phyloP scores from a whole-genome alignment of 2,113 vertebrate species.

The Girardinichthys multiradiatus region DNA sequence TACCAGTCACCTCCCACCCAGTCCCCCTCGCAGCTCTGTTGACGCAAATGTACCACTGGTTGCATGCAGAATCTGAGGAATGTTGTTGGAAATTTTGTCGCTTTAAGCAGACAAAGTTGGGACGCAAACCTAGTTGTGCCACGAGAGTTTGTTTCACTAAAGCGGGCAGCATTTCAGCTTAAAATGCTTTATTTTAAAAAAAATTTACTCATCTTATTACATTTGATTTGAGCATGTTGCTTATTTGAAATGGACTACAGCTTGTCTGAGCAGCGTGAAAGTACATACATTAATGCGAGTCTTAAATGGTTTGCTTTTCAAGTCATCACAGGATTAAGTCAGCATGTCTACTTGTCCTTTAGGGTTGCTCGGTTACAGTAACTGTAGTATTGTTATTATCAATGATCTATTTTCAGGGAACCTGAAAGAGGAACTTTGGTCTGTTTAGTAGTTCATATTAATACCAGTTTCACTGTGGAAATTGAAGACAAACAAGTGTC shows the following conservation, averaged over 20 bases:
- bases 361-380: slow-evolving; percentile 27
- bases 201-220: slow-evolving; percentile 10
- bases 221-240: neutral
- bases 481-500: slow-evolving; percentile 31
- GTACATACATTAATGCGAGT: slow-evolving; percentile 36
- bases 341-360: slow-evolving; percentile 22
- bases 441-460: slow-evolving; percentile 21
- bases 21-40: slow-evolving; percentile 61
- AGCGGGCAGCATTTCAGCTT: neutral
- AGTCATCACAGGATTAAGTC: slow-evolving; percentile 41
- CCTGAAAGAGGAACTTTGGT: slow-evolving; percentile 66
- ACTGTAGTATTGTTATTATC: slow-evolving; percentile 47
- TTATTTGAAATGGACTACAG: slow-evolving; percentile 1
- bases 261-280: slow-evolving; percentile 29
- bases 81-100: slow-evolving; percentile 70
- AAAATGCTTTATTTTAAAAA: slow-evolving; percentile 11
- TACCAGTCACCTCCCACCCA: slow-evolving; percentile 62
- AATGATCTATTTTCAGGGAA: slow-evolving; percentile 59
- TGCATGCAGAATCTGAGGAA: slow-evolving; percentile 78
- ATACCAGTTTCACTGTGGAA: slow-evolving; percentile 28
- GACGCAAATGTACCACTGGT: slow-evolving; percentile 77
- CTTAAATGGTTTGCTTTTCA: slow-evolving; percentile 21
- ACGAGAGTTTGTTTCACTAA: slow-evolving; percentile 12
- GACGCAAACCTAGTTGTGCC: slow-evolving; percentile 1
- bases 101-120: slow-evolving; percentile 48